Evolutionary conservation across 2,797 vertebrate genomes (phyloP).

Genomic region (Taenioides sp.): DNA sequence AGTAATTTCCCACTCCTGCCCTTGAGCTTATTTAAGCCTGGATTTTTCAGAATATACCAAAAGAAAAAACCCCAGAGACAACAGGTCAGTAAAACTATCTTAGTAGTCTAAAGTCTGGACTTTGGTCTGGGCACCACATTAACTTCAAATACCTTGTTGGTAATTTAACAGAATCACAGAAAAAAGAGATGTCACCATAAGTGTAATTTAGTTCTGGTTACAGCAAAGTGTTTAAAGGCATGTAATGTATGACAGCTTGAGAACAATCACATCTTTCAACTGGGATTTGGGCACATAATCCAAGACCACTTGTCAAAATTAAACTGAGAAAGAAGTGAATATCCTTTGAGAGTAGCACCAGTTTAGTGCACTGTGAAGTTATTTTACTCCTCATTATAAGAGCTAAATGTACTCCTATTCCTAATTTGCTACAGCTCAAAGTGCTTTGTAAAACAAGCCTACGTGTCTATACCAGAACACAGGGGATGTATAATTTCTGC

Average conservation of each 20-base stretch:
- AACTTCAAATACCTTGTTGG: not conserved
- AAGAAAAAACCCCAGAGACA: too few species aligned
- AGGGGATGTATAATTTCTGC: conserved; percentile 43
- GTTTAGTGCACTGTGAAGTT: conserved; percentile 7
- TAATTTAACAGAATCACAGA: not conserved
- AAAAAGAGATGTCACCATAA: conserved; percentile 56
- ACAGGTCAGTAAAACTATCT: too few species aligned
- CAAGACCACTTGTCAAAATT: conserved; percentile 23
- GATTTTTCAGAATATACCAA: too few species aligned
- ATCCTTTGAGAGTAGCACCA: conserved; percentile 31
- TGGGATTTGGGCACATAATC: conserved; percentile 54
- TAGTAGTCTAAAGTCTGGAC: not conserved
- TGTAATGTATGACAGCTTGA: conserved; percentile 63
- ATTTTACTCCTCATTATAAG: conserved; percentile 7
- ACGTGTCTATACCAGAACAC: conserved; percentile 12
- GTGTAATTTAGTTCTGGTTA: conserved; percentile 62
- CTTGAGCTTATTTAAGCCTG: not conserved
- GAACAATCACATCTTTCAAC: conserved; percentile 69
- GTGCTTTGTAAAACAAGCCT: conserved; percentile 4
- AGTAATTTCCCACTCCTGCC: not conserved
- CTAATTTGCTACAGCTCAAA: conserved; percentile 1
- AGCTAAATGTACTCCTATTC: not conserved
- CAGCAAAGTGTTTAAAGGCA: conserved; percentile 65
- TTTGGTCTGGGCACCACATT: not conserved
- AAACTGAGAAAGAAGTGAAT: conserved; percentile 16